These are phyloP conservation scores for Myioborus miniatus DNA, from an alignment of 2,797 vertebrate species.

Conservation along the genomic window DNA sequence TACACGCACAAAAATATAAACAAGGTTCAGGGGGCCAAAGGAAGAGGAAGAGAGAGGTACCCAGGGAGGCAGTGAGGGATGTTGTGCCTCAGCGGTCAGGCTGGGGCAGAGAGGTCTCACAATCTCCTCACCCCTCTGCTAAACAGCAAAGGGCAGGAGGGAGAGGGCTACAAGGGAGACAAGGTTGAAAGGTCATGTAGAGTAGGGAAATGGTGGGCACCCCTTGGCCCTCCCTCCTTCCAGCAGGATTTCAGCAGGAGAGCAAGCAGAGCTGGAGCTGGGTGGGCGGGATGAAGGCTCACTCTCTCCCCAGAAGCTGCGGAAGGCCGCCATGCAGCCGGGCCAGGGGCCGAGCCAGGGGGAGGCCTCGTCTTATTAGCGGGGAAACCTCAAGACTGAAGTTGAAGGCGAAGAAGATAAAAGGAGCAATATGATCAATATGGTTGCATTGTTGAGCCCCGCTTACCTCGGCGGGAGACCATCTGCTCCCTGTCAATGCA, in stretches of 20 bases:
- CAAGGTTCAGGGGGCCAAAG: background rate
- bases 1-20: fast-evolving
- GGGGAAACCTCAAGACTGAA: conserved; percentile 63
- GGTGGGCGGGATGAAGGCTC: background rate
- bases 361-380: background rate
- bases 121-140: background rate
- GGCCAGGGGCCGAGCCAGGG: background rate
- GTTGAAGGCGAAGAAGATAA: conserved; percentile 71
- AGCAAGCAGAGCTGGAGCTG: background rate
- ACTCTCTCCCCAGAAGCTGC: background rate
- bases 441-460: conserved; percentile 88
- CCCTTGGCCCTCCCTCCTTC: background rate
- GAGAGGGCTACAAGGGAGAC: fast-evolving
- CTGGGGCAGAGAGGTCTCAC: background rate
- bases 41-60: background rate
- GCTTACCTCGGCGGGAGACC: conserved; percentile 96
- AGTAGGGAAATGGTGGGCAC: background rate
- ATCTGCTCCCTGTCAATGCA: conserved; percentile 99
- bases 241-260: background rate
- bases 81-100: fast-evolving
- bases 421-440: conserved; percentile 88
- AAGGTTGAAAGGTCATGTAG: background rate
- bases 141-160: background rate
- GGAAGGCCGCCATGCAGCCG: background rate
- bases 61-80: fast-evolving